Evolutionary conservation across 2,113 vertebrate genomes (phyloP).

Genomic region (Stigmatopora argus): DNA sequence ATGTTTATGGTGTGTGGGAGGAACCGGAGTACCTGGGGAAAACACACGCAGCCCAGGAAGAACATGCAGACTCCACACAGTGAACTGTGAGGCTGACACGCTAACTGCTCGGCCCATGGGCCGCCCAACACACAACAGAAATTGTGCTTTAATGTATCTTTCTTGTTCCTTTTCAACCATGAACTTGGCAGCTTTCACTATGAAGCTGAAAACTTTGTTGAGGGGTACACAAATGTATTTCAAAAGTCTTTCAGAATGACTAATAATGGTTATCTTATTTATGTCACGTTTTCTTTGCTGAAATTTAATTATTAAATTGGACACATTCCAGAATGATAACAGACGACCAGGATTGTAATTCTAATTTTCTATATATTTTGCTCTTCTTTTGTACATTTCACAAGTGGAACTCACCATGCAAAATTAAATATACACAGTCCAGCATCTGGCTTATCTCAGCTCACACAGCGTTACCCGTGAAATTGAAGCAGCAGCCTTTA

Average conservation of each 20-base stretch:
- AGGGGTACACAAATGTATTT: neutral
- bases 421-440: conserved; percentile 40
- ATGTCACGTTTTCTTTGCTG: conserved; percentile 27
- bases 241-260: neutral
- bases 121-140: neutral
- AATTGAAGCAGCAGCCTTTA: conserved; percentile 43
- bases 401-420: conserved; percentile 24
- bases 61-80: no score
- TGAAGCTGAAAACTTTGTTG: neutral
- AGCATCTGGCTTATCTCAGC: conserved; percentile 54
- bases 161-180: neutral
- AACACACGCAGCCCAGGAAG: no score
- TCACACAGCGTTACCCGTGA: conserved; percentile 49
- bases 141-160: neutral
- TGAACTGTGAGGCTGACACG: no score
- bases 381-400: conserved; percentile 28
- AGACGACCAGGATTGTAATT: conserved; percentile 45
- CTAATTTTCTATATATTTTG: conserved; percentile 37
- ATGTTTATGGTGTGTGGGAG: no score
- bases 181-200: neutral
- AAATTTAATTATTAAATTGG: conserved; percentile 52
- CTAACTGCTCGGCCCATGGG: no score
- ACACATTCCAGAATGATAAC: conserved; percentile 49
- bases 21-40: no score
- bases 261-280: conserved; percentile 18